phyloP scores from a whole-genome alignment of 2,797 vertebrate species.

The Crotalus adamanteus region DNA sequence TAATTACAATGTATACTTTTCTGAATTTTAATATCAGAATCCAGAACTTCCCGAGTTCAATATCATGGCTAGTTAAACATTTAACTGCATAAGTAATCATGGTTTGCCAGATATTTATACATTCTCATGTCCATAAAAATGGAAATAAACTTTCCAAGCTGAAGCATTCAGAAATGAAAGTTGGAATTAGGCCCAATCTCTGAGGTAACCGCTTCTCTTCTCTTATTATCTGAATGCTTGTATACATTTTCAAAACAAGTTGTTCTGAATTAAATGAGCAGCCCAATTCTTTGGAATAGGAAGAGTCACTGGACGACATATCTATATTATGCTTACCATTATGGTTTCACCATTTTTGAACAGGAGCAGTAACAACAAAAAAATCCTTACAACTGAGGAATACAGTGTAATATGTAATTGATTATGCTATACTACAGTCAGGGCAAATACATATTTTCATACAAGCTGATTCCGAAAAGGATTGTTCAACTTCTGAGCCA shows the following conservation, averaged over 20 bases:
- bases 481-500: slow-evolving; percentile 49
- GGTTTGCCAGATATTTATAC: background rate
- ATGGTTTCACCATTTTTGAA: background rate
- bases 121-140: background rate
- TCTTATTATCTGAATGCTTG: background rate
- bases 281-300: background rate
- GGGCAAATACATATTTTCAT: slow-evolving; percentile 23
- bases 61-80: background rate
- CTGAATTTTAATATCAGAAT: background rate
- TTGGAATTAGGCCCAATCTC: background rate
- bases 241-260: background rate
- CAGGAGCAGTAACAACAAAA: background rate
- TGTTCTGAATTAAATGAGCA: background rate
- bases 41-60: background rate
- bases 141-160: background rate
- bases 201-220: background rate
- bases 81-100: background rate
- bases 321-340: background rate
- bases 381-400: background rate
- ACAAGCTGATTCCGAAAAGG: slow-evolving; percentile 49
- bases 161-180: background rate
- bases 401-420: slow-evolving; percentile 23
- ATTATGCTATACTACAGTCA: slow-evolving; percentile 5
- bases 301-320: background rate
- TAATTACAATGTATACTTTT: background rate